These are phyloP conservation scores for Machaerirhynchus nigripectus DNA, from an alignment of 2,113 vertebrate genomes.

Conservation along the genomic window DNA sequence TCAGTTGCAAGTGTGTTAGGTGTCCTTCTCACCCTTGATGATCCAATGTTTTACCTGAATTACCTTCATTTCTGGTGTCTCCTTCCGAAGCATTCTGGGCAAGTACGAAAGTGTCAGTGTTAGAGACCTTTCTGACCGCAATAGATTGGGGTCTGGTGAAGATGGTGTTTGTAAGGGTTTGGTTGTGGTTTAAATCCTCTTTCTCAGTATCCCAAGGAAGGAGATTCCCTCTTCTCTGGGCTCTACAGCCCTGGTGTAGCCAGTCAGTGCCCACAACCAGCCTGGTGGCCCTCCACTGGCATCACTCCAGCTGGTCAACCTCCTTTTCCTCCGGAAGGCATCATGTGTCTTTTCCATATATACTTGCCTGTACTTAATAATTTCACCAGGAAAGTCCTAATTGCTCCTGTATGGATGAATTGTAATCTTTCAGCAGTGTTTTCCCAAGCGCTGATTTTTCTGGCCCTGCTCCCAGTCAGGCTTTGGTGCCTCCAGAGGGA, in stretches of 20 bases:
- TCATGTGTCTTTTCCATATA: not conserved
- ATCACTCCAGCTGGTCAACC: not conserved
- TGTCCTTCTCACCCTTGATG: not conserved
- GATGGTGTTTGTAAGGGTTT: not conserved
- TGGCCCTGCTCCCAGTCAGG: slow-evolving; percentile 16
- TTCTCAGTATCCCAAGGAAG: not conserved
- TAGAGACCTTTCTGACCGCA: not conserved
- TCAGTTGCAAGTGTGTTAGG: not conserved
- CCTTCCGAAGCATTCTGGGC: rapidly evolving
- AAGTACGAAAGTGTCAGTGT: not conserved
- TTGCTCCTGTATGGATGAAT: not conserved
- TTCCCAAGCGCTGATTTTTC: not conserved
- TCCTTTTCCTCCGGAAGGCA: not conserved
- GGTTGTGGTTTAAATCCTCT: not conserved
- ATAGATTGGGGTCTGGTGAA: not conserved
- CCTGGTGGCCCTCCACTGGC: not conserved
- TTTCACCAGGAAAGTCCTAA: slow-evolving; percentile 1
- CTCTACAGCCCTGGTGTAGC: not conserved
- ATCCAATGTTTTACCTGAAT: not conserved
- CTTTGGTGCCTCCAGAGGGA: not conserved
- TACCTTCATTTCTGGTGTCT: not conserved
- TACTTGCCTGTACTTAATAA: not conserved
- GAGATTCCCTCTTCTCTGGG: not conserved
- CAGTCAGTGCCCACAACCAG: not conserved
- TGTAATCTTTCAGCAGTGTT: slow-evolving; percentile 7